These are phyloP conservation scores for Poicephalus meyeri DNA, from an alignment of 2,113 vertebrate species.

Conservation along the genomic window DNA sequence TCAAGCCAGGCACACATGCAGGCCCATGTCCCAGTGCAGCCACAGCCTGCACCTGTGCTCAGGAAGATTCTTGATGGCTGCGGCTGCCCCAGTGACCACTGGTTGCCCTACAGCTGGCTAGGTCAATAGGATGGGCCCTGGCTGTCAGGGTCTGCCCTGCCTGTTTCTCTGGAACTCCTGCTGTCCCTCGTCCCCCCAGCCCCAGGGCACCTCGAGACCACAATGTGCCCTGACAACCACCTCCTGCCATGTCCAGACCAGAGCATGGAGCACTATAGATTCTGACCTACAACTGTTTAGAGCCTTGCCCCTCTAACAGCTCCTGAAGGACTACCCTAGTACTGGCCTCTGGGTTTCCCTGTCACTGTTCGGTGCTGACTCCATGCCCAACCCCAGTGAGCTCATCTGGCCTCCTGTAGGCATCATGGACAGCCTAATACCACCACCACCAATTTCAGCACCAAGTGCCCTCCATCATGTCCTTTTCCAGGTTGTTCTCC, in stretches of 20 bases:
- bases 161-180: not conserved
- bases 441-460: not conserved
- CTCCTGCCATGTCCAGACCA: not conserved
- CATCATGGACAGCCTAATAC: not conserved
- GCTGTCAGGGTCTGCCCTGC: not conserved
- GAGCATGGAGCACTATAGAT: not conserved
- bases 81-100: not conserved
- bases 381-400: not conserved
- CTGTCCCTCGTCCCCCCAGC: fast-evolving
- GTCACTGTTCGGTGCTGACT: fast-evolving
- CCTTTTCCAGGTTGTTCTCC: not conserved
- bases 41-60: not conserved
- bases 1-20: fast-evolving
- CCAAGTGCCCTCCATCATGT: fast-evolving
- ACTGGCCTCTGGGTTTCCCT: not conserved
- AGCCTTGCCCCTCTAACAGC: not conserved
- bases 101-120: not conserved
- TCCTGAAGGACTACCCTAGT: not conserved
- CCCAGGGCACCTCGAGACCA: not conserved
- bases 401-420: not conserved
- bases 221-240: not conserved
- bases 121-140: not conserved
- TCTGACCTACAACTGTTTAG: not conserved
- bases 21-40: fast-evolving
- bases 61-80: not conserved